Conservation (phyloP, 1,140 invertebrate genomes). For the Aleiodes sp. region DNA sequence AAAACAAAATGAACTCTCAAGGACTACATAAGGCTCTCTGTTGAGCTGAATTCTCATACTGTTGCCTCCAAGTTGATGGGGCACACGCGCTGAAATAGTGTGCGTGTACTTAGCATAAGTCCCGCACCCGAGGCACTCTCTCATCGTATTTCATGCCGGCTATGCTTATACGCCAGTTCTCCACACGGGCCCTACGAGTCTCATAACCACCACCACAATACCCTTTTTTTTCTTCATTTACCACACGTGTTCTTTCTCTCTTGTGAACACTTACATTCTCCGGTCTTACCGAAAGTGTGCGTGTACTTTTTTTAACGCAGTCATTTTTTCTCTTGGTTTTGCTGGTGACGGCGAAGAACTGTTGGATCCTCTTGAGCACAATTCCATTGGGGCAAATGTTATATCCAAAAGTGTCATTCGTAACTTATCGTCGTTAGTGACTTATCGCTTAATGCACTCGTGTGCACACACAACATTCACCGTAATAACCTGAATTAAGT, state of each 20-base stretch:
- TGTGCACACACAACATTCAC: slow-evolving; percentile 17
- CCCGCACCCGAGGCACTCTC: slow-evolving; percentile 59
- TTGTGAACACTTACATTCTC: slow-evolving; percentile 16
- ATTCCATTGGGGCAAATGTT: slow-evolving; percentile 1
- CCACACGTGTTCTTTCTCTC: slow-evolving; percentile 12
- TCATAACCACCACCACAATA: slow-evolving; percentile 43
- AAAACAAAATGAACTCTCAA: neutral
- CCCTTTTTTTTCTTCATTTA: slow-evolving; percentile 11
- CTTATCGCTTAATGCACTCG: slow-evolving; percentile 39
- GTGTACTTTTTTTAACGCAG: neutral
- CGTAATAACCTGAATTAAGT: slow-evolving; percentile 50
- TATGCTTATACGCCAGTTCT: slow-evolving; percentile 38
- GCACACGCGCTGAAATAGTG: slow-evolving; percentile 31
- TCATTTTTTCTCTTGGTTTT: neutral
- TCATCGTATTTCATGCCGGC: slow-evolving; percentile 58
- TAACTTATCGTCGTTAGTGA: slow-evolving; percentile 44
- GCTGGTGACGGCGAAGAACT: neutral
- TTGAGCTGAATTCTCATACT: neutral
- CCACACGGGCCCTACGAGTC: slow-evolving; percentile 25
- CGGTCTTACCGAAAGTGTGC: no score
- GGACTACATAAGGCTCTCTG: neutral
- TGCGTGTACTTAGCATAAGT: slow-evolving; percentile 60
- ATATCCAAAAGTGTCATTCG: slow-evolving; percentile 35
- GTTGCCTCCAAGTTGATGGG: neutral
- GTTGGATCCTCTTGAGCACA: neutral